phyloP scores from a whole-genome alignment of 1,140 invertebrate genomes.

The Mya arenaria region DNA sequence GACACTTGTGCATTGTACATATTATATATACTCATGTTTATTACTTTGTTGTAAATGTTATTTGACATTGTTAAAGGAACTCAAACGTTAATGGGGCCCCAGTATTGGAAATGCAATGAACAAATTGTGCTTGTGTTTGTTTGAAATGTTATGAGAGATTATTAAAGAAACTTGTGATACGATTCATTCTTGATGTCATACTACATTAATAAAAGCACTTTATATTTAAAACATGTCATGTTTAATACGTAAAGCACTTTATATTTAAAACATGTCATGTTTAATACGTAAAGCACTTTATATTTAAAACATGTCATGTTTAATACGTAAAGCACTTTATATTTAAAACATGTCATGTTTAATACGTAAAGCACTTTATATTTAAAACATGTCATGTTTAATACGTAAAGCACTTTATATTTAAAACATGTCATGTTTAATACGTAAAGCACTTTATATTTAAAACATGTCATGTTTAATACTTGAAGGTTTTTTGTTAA shows the following conservation, averaged over 20 bases:
- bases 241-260: conserved; percentile 4
- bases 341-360: not conserved
- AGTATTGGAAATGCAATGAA: conserved; percentile 43
- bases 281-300: not conserved
- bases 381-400: not conserved
- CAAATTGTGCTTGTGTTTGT: conserved; percentile 45
- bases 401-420: not conserved
- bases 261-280: not conserved
- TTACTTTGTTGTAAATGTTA: conserved; percentile 44
- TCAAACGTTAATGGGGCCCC: conserved; percentile 31
- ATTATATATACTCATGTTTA: conserved; percentile 31
- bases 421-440: not conserved
- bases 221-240: conserved; percentile 8
- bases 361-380: not conserved
- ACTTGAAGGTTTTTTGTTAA: conserved; percentile 3
- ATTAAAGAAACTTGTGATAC: conserved; percentile 42
- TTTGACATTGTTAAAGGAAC: conserved; percentile 46
- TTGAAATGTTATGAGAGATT: conserved; percentile 44
- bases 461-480: conserved; percentile 45
- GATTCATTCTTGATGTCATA: conserved; percentile 28
- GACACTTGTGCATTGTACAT: conserved; percentile 33
- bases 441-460: not conserved
- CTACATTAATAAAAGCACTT: not conserved
- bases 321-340: not conserved
- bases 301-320: not conserved